A percentile compares a stretch with the other conserved stretches of the same genome.
phyloP scores from a whole-genome alignment of 2,113 vertebrate genomes.

The Upupa epops region DNA sequence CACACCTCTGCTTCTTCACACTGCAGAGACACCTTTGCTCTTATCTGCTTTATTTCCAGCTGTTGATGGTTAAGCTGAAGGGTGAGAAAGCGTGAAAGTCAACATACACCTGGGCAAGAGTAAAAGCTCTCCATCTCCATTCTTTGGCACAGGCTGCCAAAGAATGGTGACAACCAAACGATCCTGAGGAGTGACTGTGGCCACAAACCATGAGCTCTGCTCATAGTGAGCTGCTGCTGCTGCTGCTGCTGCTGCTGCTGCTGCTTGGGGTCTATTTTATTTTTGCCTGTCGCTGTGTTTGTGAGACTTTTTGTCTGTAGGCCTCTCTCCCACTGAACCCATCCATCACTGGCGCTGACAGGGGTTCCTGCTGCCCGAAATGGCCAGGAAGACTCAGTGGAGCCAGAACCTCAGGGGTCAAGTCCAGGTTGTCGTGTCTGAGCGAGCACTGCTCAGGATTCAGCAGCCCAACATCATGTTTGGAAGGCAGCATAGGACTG shows the following conservation, averaged over 20 bases:
- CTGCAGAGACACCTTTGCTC: not conserved
- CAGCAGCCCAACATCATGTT: not conserved
- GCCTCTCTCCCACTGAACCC: constrained; percentile 53
- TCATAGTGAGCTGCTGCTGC: not conserved
- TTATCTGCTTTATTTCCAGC: not conserved
- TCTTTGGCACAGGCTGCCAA: not conserved
- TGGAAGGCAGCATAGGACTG: constrained; percentile 19
- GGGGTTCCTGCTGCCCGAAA: constrained; percentile 63
- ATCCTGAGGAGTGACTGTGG: not conserved
- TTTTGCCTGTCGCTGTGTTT: not conserved
- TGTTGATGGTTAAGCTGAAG: not conserved
- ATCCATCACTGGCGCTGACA: constrained; percentile 66
- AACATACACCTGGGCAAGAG: fast-evolving
- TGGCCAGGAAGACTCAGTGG: constrained; percentile 76
- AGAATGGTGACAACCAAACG: not conserved
- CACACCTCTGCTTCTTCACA: not conserved
- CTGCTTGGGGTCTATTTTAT: not conserved
- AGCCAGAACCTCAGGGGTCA: constrained; percentile 85
- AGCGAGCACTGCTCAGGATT: not conserved
- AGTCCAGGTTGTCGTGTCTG: constrained; percentile 81
- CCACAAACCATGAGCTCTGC: not conserved
- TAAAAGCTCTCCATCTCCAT: not conserved
- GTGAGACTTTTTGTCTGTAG: constrained; percentile 26
- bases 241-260: too few relatives aligned
- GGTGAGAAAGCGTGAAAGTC: not conserved